Evolutionary conservation across 1,140 invertebrate genomes (phyloP).

Genomic region (Nasonia vitripennis): DNA sequence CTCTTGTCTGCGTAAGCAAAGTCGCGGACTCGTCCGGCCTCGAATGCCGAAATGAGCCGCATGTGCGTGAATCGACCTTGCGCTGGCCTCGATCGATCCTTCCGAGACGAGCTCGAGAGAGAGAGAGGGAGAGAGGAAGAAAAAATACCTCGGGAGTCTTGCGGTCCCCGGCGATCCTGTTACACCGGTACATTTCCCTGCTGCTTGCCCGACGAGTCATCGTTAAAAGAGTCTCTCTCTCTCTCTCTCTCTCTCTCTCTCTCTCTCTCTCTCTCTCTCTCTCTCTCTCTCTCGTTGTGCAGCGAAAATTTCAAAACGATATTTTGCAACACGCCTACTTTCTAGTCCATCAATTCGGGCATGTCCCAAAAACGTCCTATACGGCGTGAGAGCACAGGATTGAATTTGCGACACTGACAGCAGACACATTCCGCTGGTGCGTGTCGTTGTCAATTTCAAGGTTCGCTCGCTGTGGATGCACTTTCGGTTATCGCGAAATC

Average conservation of each 20-base stretch:
- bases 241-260: conserved; percentile 6
- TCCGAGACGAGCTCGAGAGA: not conserved
- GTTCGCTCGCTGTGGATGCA: not conserved
- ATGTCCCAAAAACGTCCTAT: not conserved
- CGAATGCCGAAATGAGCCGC: not conserved
- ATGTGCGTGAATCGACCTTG: conserved; percentile 60
- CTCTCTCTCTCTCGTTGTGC: conserved; percentile 31
- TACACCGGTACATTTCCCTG: conserved; percentile 53
- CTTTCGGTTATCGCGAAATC: conserved; percentile 20
- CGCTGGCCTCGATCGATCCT: conserved; percentile 58
- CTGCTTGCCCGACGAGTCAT: conserved; percentile 42
- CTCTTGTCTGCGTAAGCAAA: too few relatives aligned
- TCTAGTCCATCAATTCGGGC: not conserved
- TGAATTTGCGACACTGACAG: not conserved
- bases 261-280: not conserved
- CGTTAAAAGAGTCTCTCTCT: conserved; percentile 37
- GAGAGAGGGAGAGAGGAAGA: conserved; percentile 34
- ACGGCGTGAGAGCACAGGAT: not conserved
- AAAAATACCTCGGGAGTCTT: conserved; percentile 50
- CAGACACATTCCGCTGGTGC: not conserved
- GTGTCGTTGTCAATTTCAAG: conserved; percentile 28
- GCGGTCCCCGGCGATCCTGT: conserved; percentile 55
- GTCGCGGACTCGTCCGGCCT: not conserved
- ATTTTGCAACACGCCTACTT: not conserved
- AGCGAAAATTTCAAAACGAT: conserved; percentile 4